Base-by-base conservation (phyloP, 2,888 invertebrate genomes). In the Ctena decussata region DNA sequence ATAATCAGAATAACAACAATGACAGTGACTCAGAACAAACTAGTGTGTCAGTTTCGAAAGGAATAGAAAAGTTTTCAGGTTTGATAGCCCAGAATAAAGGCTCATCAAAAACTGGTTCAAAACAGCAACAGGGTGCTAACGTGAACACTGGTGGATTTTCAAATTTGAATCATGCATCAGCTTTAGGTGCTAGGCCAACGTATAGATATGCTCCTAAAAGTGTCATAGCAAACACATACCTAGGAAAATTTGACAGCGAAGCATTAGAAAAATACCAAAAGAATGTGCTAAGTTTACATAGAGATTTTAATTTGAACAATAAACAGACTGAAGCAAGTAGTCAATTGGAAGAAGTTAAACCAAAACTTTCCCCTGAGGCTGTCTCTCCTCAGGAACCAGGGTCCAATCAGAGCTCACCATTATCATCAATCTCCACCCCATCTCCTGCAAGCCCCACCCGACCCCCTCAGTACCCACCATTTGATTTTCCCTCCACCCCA, bases 201-300 rank as follows among this genome's bases (percentile, higher is more conserved):
- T 88, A 85, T 78, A 93, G 95, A 78, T 95, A 94, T 89, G 95
- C 96, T 30, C 93, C 95, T 6, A 94, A 94, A 82, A 95, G 94
- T 90, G 94, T 95, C 76, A 96, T 96, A 44, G 94, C 95, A 44
- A 95, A 95, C 86, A 95, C 95, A 3, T 96, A 96, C 89, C 94
- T 95, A 86, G 92, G 89, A 24, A 90, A 91, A 76, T 88, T 94
- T 83, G 94, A 92, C 53, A 84, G 91, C 35, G 91, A 91, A 32
- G 93, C 94, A 5, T 84, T 94, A 80, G 93, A 94, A 73, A 93
- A 93, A 80, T 95, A 94, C 86, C 94, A 94, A 77, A 91, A 93
- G 86, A 93, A 93, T 81, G 90, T 94, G 90, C 91, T 91, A 69
- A 88, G 87, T 82, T 80, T 95, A 46, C 94, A 95, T 82, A 87